phyloP scores from a whole-genome alignment of 2,888 invertebrate genomes.

The Heteromyza rotundicornis region DNA sequence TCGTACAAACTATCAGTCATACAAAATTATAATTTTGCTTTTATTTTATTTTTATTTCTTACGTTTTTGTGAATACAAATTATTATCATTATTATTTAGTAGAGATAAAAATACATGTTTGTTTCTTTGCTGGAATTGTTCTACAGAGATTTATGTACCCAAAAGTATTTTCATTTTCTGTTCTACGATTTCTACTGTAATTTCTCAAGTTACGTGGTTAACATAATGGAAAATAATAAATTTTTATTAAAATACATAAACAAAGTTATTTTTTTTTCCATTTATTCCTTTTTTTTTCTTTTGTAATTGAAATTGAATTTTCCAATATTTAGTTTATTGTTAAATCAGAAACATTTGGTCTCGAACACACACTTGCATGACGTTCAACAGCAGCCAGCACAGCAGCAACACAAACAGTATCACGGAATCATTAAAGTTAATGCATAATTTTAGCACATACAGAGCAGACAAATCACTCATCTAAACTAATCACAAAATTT shows the following conservation, averaged over 20 bases:
- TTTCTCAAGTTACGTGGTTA: too few relatives aligned
- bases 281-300: background rate
- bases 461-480: background rate
- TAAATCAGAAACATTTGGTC: background rate
- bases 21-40: slow-evolving; percentile 38
- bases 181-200: background rate
- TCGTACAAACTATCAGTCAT: slow-evolving; percentile 63
- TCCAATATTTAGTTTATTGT: background rate
- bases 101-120: background rate
- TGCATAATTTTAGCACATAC: too few relatives aligned
- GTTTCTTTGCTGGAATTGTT: background rate
- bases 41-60: slow-evolving; percentile 9
- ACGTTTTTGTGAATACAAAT: slow-evolving; percentile 3
- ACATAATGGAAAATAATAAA: background rate
- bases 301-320: background rate
- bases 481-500: background rate
- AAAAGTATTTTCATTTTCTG: background rate
- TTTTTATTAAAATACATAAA: background rate
- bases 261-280: background rate
- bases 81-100: background rate
- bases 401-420: background rate
- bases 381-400: background rate
- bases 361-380: background rate
- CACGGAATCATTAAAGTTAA: background rate
- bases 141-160: background rate